A percentile compares a stretch with the other conserved stretches of the same genome.
phyloP scores from a whole-genome alignment of 2,797 vertebrate species.

The Hephaestus fuliginosus region DNA sequence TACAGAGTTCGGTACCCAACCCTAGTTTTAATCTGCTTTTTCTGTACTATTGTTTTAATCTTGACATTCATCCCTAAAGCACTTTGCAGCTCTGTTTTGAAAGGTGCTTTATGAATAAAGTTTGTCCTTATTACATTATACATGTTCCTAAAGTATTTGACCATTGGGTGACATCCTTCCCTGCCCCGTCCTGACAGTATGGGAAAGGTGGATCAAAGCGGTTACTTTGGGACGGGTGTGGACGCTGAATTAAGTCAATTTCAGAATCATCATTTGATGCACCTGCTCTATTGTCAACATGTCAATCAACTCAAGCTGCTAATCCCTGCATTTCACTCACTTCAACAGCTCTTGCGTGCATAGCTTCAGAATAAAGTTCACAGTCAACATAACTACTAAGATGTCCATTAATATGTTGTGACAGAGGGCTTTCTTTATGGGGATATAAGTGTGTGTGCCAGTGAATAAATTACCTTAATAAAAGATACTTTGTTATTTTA shows the following conservation, averaged over 20 bases:
- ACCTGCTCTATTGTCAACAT: slow-evolving; percentile 52
- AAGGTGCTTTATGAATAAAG: too few relatives aligned
- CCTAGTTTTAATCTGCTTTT: too few relatives aligned
- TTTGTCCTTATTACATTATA: neutral
- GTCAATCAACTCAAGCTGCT: slow-evolving; percentile 38
- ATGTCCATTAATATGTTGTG: slow-evolving; percentile 17
- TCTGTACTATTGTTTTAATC: too few relatives aligned
- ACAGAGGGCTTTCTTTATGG: slow-evolving; percentile 1
- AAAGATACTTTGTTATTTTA: slow-evolving; percentile 13
- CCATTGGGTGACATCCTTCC: neutral
- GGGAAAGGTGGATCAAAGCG: slow-evolving; percentile 45
- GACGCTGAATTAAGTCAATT: slow-evolving; percentile 17
- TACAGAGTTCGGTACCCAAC: too few relatives aligned
- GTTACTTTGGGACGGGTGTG: slow-evolving; percentile 6
- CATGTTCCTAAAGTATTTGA: neutral
- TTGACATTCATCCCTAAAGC: too few relatives aligned
- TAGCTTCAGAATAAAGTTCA: slow-evolving; percentile 36
- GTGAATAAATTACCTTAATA: slow-evolving; percentile 11
- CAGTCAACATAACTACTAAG: slow-evolving; percentile 27
- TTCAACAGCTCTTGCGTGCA: slow-evolving; percentile 28
- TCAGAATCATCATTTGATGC: slow-evolving; percentile 26
- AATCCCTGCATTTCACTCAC: slow-evolving; percentile 37
- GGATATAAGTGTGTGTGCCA: neutral
- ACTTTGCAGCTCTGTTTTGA: too few relatives aligned
- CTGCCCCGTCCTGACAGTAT: neutral